Percentiles rank a stretch among this genome's conserved stretches.
These are phyloP conservation scores for Cartodere bifasciata DNA, from an alignment of 2,888 invertebrate species.

Conservation along the genomic window DNA sequence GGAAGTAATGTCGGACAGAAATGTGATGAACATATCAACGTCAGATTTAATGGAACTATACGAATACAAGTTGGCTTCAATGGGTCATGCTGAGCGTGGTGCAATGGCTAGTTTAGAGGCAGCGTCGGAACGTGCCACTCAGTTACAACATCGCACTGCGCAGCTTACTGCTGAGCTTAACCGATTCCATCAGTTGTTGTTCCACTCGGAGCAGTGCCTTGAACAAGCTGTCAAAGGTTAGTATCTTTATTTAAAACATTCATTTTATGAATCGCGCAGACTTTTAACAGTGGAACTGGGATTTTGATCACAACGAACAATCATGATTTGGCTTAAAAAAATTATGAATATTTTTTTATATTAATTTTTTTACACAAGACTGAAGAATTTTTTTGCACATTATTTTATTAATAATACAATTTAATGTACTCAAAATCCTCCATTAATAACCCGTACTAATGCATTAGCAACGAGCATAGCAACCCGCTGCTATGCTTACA, in stretches of 20 bases:
- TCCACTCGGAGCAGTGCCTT: constrained; percentile 37
- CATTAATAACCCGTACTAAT: too few relatives aligned
- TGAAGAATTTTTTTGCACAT: constrained; percentile 6
- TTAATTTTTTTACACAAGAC: constrained; percentile 1
- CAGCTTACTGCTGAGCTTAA: constrained; percentile 38
- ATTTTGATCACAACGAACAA: constrained; percentile 5
- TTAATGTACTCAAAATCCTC: too few relatives aligned
- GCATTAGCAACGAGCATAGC: too few relatives aligned
- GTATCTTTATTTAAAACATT: constrained; percentile 21
- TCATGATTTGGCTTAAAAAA: constrained; percentile 11
- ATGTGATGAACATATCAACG: constrained; percentile 45
- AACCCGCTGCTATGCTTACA: too few relatives aligned
- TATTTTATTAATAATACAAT: too few relatives aligned
- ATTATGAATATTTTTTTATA: constrained; percentile 4
- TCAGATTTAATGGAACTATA: constrained; percentile 62
- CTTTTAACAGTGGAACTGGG: constrained; percentile 11
- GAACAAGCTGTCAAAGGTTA: constrained; percentile 33
- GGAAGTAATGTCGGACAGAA: constrained; percentile 37
- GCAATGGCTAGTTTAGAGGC: constrained; percentile 40
- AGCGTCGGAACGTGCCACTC: constrained; percentile 37
- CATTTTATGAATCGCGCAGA: neutral
- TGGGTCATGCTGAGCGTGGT: constrained; percentile 39
- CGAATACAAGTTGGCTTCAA: constrained; percentile 51
- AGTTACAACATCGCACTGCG: constrained; percentile 38
- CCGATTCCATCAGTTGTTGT: constrained; percentile 37